These are phyloP conservation scores for Pollenia amentaria DNA, from an alignment of 2,888 invertebrate species.

Conservation along the genomic window DNA sequence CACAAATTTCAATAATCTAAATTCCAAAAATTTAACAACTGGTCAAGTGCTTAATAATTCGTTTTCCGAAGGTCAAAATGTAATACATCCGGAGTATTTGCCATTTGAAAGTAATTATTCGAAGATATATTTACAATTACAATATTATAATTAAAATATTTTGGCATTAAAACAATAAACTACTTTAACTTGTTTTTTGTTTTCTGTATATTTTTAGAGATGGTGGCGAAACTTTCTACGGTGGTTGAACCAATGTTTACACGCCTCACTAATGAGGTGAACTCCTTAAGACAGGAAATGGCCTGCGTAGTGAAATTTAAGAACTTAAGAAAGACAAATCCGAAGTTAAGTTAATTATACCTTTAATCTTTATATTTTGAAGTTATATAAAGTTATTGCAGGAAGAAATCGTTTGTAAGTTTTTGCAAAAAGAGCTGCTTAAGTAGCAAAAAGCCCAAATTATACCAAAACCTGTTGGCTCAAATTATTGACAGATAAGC, in stretches of 20 bases:
- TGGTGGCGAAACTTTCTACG: conserved; percentile 34
- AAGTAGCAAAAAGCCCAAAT: too few species aligned
- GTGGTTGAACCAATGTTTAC: conserved; percentile 60
- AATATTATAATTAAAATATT: conserved; percentile 10
- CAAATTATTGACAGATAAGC: too few species aligned
- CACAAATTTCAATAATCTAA: conserved; percentile 52
- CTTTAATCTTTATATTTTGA: too few species aligned
- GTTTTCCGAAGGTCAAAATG: conserved; percentile 41
- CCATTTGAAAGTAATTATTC: conserved; percentile 44
- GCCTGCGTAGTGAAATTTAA: conserved; percentile 47
- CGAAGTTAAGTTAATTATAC: conserved; percentile 27
- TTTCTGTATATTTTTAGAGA: conserved; percentile 44
- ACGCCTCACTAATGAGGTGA: conserved; percentile 56
- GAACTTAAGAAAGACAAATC: conserved; percentile 33
- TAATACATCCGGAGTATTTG: conserved; percentile 42
- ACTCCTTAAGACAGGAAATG: conserved; percentile 14
- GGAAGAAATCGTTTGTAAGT: too few species aligned
- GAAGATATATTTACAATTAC: conserved; percentile 8
- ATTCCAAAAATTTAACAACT: conserved; percentile 35
- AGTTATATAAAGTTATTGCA: too few species aligned
- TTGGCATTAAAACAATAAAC: not conserved
- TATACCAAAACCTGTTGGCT: too few species aligned
- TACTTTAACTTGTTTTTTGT: conserved; percentile 31
- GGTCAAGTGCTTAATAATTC: conserved; percentile 42
- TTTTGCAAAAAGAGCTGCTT: too few species aligned